Evolutionary conservation across 2,113 vertebrate genomes (phyloP), one percentile per base, ranked within the genome.

Genomic region (Ammodytes dubius): DNA sequence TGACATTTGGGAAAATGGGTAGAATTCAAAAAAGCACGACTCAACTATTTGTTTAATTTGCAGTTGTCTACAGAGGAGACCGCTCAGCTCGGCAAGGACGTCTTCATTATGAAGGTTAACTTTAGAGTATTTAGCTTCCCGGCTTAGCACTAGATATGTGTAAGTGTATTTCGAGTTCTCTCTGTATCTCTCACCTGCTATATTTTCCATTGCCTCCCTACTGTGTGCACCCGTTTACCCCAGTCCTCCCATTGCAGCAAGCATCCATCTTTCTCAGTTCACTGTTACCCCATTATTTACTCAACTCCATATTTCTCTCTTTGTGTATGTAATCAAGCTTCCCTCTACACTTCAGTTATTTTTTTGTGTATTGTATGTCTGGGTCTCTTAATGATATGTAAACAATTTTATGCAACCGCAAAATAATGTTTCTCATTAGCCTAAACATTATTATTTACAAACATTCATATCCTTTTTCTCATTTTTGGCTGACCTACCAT

Each of bases 1-100:
- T 78, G 73, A 75, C 56, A 56, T 85, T 79, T 72, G 17, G 19
- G 15, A 60, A 59, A 45, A 70, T 11, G 13, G 27, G 17, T 13
- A 39, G 35, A 70, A 46, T 15, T 73, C 35, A 63, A 65, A 70
- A n/a, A 39, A 35, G 4, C 37, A 19, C 27, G 27, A 27, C 35
- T 78, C 3, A 42, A 81, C 4, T 69, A 0, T 88, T 72, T 82
- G 7, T 60, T 87, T 71, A 72, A 8, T 82, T 92, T 92, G 15
- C 88, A 99, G 97, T 93, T 99, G 88, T 97, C 96, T 59, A 96
- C 96, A 70, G 97, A 97, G 77, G 96, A 98, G 91, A 97, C 95
- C 0, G 95, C 95, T 80, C 95, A 96, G 80, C 95, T 99, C 70
- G 96, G 96, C 7, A 94, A 96, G 84, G 98, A 99, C 13, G 91